Evolutionary conservation across 2,888 invertebrate species (phyloP), one percentile per base, ranked within the genome.

Genomic region (Galerucella nymphaeae): DNA sequence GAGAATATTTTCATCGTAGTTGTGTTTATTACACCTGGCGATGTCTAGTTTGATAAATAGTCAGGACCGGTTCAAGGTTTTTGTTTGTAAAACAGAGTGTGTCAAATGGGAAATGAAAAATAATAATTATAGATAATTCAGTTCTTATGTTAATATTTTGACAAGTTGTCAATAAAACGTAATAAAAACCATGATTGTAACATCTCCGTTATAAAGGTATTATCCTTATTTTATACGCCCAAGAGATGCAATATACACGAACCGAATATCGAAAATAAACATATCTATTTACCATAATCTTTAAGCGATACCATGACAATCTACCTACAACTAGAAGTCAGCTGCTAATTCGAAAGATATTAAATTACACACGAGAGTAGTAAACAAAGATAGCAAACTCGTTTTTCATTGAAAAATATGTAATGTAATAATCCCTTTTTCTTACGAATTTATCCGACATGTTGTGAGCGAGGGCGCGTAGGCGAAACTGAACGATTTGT

Each of bases 221-320:
- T 14, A 59, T 38, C 59, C 38, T 59, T 18, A 59, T 59, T 30
- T 14, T 38, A 59, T 59, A 65, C 53, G 65, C 65, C 65, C 53
- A 65, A 65, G 38, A 50, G 53, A 53, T 30, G 48, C 53, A 38
- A 65, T 64, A 64, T 48, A 48, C 50, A 23, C 20, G 18, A 64
- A 50, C 58, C 64, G 3, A 64, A 58, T 70, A 70, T 70, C 62
- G 64, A 70, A 70, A 70, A 58, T 70, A 64, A 70, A 64, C 70
- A 42, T 64, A 70, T 70, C 70, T 55, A 45, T 70, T 70, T 70
- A 64, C 70, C 57, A 70, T 70, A 70, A 70, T 70, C 64, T 48
- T 48, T 59, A 48, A 58, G 38, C 9, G 61, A 67, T 59, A 58
- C 45, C 45, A 59, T 58, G 67, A 16, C 67, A 42, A 67, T 48